Conservation (phyloP, 1,140 invertebrate species). For the Plutomurus gul region DNA sequence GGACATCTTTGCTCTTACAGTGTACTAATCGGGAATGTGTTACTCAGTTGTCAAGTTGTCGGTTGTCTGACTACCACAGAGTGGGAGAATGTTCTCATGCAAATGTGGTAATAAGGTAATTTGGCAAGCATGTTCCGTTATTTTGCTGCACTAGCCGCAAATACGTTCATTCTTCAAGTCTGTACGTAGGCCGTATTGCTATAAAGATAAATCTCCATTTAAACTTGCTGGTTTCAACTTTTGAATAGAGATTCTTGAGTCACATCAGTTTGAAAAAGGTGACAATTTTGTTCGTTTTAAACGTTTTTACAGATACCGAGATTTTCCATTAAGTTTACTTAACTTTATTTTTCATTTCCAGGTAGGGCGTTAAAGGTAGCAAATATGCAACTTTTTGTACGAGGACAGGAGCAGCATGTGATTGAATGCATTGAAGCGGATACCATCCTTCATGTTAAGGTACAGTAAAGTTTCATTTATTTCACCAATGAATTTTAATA, state of each 20-base stretch:
- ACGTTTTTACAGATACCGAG: neutral
- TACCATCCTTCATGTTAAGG: slow-evolving; percentile 67
- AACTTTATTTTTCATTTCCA: neutral
- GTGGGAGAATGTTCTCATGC: no score
- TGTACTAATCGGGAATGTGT: no score
- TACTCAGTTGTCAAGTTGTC: no score
- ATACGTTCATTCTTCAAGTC: neutral
- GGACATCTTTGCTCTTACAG: no score
- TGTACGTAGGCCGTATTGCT: no score
- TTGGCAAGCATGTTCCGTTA: no score
- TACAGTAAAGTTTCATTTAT: slow-evolving; percentile 55
- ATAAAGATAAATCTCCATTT: no score
- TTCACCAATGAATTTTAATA: neutral
- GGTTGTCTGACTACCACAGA: no score
- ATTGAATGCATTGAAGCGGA: slow-evolving; percentile 67
- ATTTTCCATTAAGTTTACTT: neutral
- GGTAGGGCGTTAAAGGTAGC: neutral
- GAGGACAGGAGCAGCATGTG: slow-evolving; percentile 65
- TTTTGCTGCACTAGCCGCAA: neutral
- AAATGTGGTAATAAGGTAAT: no score
- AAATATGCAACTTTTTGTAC: slow-evolving; percentile 70
- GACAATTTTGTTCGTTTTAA: neutral
- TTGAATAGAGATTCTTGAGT: no score
- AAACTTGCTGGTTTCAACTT: no score
- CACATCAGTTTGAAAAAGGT: no score